Evolutionary conservation across 1,140 invertebrate genomes (phyloP), one percentile per base, ranked within the genome.

Genomic region (Brachystomella parvula): DNA sequence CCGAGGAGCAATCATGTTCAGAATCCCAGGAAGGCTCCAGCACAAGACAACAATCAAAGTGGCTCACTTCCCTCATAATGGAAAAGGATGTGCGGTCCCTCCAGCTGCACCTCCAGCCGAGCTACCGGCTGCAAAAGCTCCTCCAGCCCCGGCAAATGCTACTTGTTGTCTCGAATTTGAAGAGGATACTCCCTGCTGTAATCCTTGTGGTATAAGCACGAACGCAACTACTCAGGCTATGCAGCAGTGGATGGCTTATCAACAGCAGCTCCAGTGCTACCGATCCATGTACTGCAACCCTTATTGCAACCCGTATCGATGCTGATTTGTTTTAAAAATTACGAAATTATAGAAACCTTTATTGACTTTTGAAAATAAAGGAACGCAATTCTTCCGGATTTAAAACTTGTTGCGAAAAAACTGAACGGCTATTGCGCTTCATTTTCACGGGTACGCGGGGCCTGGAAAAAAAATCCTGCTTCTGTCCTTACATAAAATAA

Each of bases 31-130:
- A 33, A 67, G 53, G 47, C 24, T 67, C 28, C 33, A 35, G 2
- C 65, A 67, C 28, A 67, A 67, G 32, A 67, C 65, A 0, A 67
- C 65, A 29, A 67, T 67, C 15, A 56, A 56, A 28, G 49, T 67
- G 0, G 56, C 65, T 6, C 65, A 67, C 21, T 63, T 49, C 44
- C 65, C 65, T 28, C 60, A 67, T 24, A 26, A 44, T 6, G 60
- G 21, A 26, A 35, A 15, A 12, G 29, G 31, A 31, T 29, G 6
- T 33, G 39, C 21, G 1, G 29, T 21, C 0, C 53, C 26, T 56
- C 26, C 26, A 30, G 32, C 53, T 30, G 44, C 39, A 49, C 53
- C 62, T 33, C 49, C 26, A 31, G 62, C 47, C 47, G 33, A 47
- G 21, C 15, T 15, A 47, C 15, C 44, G 21, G 44, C 44, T 47